These are phyloP conservation scores for Mycogona germanica DNA, from an alignment of 2,888 invertebrate genomes.

Conservation along the genomic window DNA sequence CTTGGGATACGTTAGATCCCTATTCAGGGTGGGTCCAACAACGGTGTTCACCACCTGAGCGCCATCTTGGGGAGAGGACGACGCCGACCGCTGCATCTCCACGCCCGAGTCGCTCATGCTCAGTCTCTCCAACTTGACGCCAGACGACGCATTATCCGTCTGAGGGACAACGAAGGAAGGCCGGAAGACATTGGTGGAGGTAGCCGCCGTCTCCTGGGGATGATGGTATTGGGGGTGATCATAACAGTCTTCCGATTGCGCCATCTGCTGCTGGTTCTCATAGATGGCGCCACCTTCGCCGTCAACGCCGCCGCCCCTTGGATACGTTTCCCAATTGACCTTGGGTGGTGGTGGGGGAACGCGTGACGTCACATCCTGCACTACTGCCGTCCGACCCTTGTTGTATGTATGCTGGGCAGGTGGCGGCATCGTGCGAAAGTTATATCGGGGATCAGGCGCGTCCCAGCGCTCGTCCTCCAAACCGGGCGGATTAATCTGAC, in stretches of 20 bases:
- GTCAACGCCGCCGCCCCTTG: conserved; percentile 20
- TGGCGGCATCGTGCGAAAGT: not conserved
- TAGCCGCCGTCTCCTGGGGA: not conserved
- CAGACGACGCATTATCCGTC: too few species aligned
- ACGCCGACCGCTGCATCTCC: conserved; percentile 3
- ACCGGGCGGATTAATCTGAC: conserved; percentile 18
- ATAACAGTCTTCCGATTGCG: not conserved
- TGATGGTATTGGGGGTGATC: not conserved
- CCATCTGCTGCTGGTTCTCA: not conserved
- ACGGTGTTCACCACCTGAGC: not conserved
- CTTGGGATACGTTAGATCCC: too few species aligned
- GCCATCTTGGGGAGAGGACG: conserved; percentile 2
- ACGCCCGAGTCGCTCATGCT: not conserved
- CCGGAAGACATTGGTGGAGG: not conserved
- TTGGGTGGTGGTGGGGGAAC: conserved; percentile 20
- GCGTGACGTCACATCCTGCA: not conserved
- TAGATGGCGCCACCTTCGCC: conserved; percentile 5
- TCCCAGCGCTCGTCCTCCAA: conserved; percentile 13
- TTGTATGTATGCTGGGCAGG: not conserved
- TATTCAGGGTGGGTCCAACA: not conserved
- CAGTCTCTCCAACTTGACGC: not conserved
- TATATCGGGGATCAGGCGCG: too few species aligned
- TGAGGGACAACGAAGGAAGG: not conserved
- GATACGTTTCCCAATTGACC: conserved; percentile 26
- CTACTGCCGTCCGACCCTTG: not conserved